Conservation (phyloP, 1,140 invertebrate genomes). For the Bombus consobrinus region DNA sequence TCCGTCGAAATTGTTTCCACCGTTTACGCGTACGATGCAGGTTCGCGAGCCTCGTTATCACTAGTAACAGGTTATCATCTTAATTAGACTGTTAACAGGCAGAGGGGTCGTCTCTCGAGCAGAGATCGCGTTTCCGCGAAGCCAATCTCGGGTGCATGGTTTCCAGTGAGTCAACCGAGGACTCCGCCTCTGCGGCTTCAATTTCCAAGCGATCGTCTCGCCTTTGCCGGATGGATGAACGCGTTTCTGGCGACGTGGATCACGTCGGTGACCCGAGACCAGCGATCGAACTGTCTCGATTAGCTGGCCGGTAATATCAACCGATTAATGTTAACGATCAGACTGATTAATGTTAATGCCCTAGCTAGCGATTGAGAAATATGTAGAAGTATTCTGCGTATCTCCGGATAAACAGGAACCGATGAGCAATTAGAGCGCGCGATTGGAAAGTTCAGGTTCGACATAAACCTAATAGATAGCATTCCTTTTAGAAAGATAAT, state of each 20-base stretch:
- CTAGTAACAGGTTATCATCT: slow-evolving; percentile 38
- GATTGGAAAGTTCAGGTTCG: not conserved
- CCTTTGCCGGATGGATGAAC: not conserved
- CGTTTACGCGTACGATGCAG: not conserved
- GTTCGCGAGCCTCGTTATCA: slow-evolving; percentile 28
- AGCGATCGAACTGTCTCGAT: not conserved
- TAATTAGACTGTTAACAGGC: slow-evolving; percentile 49
- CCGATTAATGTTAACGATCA: not conserved
- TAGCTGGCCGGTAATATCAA: not conserved
- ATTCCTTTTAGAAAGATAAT: too few relatives aligned
- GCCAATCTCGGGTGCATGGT: slow-evolving; percentile 46
- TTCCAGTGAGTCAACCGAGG: slow-evolving; percentile 15
- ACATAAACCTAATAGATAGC: too few relatives aligned
- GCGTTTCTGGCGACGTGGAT: not conserved
- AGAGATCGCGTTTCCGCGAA: slow-evolving; percentile 48
- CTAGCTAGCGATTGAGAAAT: not conserved
- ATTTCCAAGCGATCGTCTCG: slow-evolving; percentile 33
- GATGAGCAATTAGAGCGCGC: not conserved
- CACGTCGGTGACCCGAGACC: not conserved
- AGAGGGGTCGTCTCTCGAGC: slow-evolving; percentile 19
- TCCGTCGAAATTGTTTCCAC: slow-evolving; percentile 29
- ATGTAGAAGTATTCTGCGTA: not conserved
- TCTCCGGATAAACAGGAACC: not conserved
- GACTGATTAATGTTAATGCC: not conserved
- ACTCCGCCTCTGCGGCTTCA: slow-evolving; percentile 12